Conservation (phyloP, 2,888 invertebrate genomes). For the Halocaridina rubra region DNA sequence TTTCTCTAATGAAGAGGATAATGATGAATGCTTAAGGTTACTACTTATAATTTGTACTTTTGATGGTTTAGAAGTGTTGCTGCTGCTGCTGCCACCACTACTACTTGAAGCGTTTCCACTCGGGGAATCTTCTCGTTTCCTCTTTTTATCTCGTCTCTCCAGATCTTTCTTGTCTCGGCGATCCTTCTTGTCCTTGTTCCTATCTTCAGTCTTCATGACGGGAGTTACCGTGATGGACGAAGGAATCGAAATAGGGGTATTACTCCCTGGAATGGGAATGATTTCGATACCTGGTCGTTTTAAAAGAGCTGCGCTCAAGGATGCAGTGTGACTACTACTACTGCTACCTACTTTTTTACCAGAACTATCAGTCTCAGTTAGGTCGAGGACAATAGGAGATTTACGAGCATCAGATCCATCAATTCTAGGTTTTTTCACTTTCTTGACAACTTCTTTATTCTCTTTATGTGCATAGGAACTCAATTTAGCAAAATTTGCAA, state of each 20-base stretch:
- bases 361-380: conserved; percentile 54
- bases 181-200: conserved; percentile 62
- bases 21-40: conserved; percentile 30
- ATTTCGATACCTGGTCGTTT: conserved; percentile 84
- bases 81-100: conserved; percentile 21
- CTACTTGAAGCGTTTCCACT: conserved; percentile 19
- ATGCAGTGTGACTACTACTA: conserved; percentile 36
- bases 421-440: conserved; percentile 54
- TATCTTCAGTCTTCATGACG: conserved; percentile 70
- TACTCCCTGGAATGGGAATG: conserved; percentile 74
- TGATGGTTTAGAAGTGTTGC: conserved; percentile 35
- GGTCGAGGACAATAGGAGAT: conserved; percentile 60
- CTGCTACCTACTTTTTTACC: conserved; percentile 31
- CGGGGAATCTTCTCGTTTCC: conserved; percentile 63
- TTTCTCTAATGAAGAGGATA: conserved; percentile 23
- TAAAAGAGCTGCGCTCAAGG: conserved; percentile 42
- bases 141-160: conserved; percentile 64
- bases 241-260: conserved; percentile 75
- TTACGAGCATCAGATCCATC: conserved; percentile 52
- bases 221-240: conserved; percentile 90
- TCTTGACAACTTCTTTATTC: conserved; percentile 51
- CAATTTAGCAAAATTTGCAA: conserved; percentile 58
- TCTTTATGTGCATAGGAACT: conserved; percentile 52
- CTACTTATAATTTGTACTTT: conserved; percentile 54
- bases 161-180: conserved; percentile 62